Evolutionary conservation across 2,888 invertebrate species (phyloP), one percentile per base, ranked within the genome.

Genomic region (Amphimallon solstitiale): DNA sequence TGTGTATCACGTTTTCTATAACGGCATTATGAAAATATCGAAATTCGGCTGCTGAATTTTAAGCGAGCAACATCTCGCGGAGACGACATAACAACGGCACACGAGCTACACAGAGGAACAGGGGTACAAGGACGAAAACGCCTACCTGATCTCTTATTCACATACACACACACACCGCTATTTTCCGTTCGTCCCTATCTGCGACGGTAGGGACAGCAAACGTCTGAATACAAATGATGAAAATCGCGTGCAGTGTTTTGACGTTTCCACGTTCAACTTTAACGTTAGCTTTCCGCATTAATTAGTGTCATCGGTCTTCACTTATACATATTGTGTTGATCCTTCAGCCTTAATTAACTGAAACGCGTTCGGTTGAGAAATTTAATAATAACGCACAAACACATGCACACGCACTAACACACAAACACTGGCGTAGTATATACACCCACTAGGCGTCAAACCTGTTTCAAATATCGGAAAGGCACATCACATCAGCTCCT

Each of bases 271-370:
- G 71, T 72, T 69, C 56, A 68, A 70, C 70, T 73, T 71, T 70
- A 70, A 68, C 72, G 71, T 71, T 70, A 70, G 73, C 72, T 71
- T 72, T 73, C 70, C 72, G 70, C 71, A 68, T 71, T 71, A 72
- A 73, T 74, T 73, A 74, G 71, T 72, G 71, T 72, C 71, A 72
- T 73, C 71, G 70, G 70, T 40, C 71, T 70, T 70, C 67, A 71
- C 70, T 70, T 72, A 71, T 69, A 29, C 29, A 29, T 29, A 29
- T 29, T 29, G 29, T 71, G 71, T 71, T 65, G 68, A 70, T 70
- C 70, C 70, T 69, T 68, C 63, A 56, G 49, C 67, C 68, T 71
- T 71, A 72, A 71, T 71, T 71, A 71, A 72, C 68, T 70, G 59
- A 70, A 68, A 68, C 66, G 62, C 66, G 67, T 65, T 62, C 52